Base-by-base conservation (phyloP, 2,888 invertebrate genomes). In the Tuta absoluta region DNA sequence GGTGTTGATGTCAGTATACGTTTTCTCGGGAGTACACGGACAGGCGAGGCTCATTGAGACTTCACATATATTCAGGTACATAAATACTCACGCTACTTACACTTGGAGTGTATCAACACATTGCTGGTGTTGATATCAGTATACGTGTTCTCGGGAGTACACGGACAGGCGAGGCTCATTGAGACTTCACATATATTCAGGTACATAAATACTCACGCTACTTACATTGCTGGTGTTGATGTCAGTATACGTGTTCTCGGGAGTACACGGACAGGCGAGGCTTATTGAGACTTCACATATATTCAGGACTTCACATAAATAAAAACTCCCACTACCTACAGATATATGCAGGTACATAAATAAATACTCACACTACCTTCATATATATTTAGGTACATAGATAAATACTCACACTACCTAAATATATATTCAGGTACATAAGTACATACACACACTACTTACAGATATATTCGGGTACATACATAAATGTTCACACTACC, bases 91-190 rank as follows among this genome's bases (percentile, higher is more conserved):
- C 92, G 93, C 82, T 94, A 95, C 64, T 91, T 98, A 28, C 97
- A 98, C 76, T 82, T 98, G 74, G 98, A 99, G 84, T 95, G 97
- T 28, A 94, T 98, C 58, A 98, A 98, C 81, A 95, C 96, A 21
- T 88, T 98, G 51, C 88, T 98, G 17, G 95, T 97, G 0, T 86
- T 98, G n/a, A 93, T 98, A 75, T 98, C 98, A 0, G 95, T 97
- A 37, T 98, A 98, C 81, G 93, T 97, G 83, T 96, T 95, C 74
- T 95, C 96, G 12, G 94, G 95, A 0, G 93, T 94, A 59, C 88
- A 89, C 77, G 92, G 85, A 69, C 93, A 80, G 68, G 74, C 82
- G 5, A 28, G 28, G 5, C 28, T 28, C 28, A 28, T 28, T 28
- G 5, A 28, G 5, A 28, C 28, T 5, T 28, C 28, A 28, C 28